Conservation (phyloP, 2,888 invertebrate species). For the Selenia dentaria region DNA sequence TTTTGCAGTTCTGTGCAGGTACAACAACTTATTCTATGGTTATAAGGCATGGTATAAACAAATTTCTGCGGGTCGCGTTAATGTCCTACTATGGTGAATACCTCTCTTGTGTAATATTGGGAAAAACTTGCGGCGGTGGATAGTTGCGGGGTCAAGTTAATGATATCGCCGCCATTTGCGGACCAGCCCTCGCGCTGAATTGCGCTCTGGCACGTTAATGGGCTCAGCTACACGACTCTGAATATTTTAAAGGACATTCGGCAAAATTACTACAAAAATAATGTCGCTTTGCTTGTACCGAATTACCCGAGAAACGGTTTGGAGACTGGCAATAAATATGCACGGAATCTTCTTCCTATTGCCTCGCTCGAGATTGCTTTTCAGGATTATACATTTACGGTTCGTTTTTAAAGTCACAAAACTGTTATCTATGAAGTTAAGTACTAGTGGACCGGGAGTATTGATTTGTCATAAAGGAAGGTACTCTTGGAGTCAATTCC, state of each 20-base stretch:
- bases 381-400: slow-evolving; percentile 69
- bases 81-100: slow-evolving; percentile 55
- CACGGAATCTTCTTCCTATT: slow-evolving; percentile 76
- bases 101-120: slow-evolving; percentile 76
- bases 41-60: no score
- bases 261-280: slow-evolving; percentile 84
- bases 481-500: slow-evolving; percentile 55
- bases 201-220: slow-evolving; percentile 81
- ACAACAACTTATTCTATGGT: no score
- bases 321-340: slow-evolving; percentile 79
- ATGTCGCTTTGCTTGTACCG: slow-evolving; percentile 81
- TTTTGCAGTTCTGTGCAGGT: no score
- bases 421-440: slow-evolving; percentile 17
- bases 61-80: slow-evolving; percentile 48
- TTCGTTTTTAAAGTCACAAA: slow-evolving; percentile 30
- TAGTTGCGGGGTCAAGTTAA: slow-evolving; percentile 82
- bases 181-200: slow-evolving; percentile 76
- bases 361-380: slow-evolving; percentile 76
- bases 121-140: slow-evolving; percentile 76
- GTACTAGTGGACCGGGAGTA: slow-evolving; percentile 27
- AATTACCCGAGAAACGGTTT: slow-evolving; percentile 81
- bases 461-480: slow-evolving; percentile 53
- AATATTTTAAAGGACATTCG: slow-evolving; percentile 84
- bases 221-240: slow-evolving; percentile 78
- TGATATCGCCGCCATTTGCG: slow-evolving; percentile 83